Conservation (phyloP, 2,797 vertebrate species). For the Ispidina picta region DNA sequence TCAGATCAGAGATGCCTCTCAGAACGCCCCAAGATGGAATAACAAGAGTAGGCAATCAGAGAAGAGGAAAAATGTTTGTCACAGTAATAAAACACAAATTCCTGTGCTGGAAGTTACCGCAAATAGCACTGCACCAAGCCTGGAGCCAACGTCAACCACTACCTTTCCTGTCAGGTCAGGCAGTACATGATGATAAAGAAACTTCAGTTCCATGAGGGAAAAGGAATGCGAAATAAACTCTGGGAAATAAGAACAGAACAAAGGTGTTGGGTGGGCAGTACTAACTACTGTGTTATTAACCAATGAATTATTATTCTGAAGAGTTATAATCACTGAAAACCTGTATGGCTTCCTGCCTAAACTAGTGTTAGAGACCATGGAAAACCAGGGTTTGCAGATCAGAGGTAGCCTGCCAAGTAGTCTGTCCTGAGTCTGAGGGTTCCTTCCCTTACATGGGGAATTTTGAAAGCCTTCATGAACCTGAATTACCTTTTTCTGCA, state of each 20-base stretch:
- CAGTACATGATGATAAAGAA: constrained; percentile 88
- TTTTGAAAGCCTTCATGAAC: constrained; percentile 45
- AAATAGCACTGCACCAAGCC: constrained; percentile 91
- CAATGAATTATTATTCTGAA: constrained; percentile 1
- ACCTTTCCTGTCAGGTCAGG: constrained; percentile 88
- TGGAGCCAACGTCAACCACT: constrained; percentile 92
- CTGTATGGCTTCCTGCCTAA: not conserved
- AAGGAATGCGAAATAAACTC: constrained; percentile 96
- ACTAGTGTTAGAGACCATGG: not conserved
- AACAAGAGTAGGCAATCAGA: constrained; percentile 47
- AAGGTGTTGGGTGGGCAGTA: constrained; percentile 51
- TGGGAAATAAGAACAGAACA: constrained; percentile 75
- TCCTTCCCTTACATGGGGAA: not conserved
- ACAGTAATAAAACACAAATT: constrained; percentile 66
- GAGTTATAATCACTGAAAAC: constrained; percentile 7
- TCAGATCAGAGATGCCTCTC: not conserved
- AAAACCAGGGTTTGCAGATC: not conserved
- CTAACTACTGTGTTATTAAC: constrained; percentile 31
- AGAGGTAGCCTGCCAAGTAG: not conserved
- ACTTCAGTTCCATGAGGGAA: constrained; percentile 88
- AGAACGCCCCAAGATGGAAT: constrained; percentile 38
- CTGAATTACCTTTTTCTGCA: constrained; percentile 32
- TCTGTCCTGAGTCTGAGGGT: not conserved
- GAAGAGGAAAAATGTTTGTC: constrained; percentile 60
- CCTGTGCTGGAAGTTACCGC: constrained; percentile 83